Evolutionary conservation across 1,140 invertebrate species (phyloP), one percentile per base, ranked within the genome.

Genomic region (Apis mellifera): DNA sequence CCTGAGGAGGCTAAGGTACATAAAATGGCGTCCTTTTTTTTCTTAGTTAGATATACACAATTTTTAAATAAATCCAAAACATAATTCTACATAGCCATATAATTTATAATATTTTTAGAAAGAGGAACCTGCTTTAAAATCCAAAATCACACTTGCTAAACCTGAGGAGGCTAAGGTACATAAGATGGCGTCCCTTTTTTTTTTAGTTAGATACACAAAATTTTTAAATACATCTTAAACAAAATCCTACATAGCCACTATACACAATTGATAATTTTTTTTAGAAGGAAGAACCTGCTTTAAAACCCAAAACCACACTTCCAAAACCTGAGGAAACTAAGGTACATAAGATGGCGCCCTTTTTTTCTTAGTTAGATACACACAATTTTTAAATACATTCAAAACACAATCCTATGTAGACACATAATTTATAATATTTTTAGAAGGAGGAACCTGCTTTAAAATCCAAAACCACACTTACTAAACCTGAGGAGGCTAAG

Each of bases 1-100:
- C 79, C 88, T 52, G 83, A 90, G 83, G 88, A 91, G 84, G 60
- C 86, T 23, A 90, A 92, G 90, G 92, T 92, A 93, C 83, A 90
- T 70, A 84, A 75, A 62, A 71, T 64, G 42, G 32, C n/a, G n/a
- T n/a, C n/a, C n/a, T n/a, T n/a, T 42, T 42, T 42, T 42, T 42
- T 42, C 32, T 42, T 42, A 42, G 32, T 42, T 42, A 42, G 32
- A 42, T 42, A 42, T 5, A n/a, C 32, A 42, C 32, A 42, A 52
- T 9, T 19, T 60, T 17, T 69, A 50, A 78, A 42, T 42, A 42
- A 0, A 0, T 52, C 32, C 32, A 42, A 42, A 42, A 65, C 23
- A 4, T 11, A 7, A 52, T n/a, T 15, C n/a, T n/a, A n/a, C 21
- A 15, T 19, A 23, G n/a, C 70, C 32, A 54, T 5, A 42, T 5